phyloP scores from a whole-genome alignment of 2,113 vertebrate genomes.

The Suricata suricatta region DNA sequence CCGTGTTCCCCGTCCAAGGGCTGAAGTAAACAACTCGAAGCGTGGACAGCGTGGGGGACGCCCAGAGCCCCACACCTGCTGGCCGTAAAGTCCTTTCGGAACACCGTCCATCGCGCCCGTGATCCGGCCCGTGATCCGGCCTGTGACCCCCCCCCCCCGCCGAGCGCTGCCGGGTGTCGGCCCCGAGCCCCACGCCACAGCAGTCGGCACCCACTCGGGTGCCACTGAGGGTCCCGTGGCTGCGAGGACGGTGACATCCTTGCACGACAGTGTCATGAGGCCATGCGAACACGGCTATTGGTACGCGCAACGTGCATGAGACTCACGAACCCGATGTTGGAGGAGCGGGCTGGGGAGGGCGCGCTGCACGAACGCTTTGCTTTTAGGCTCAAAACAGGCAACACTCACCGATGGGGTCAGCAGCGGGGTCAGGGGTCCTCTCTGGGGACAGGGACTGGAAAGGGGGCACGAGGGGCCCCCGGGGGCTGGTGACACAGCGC shows the following conservation, averaged over 20 bases:
- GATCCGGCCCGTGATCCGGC: not conserved
- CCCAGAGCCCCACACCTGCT: not conserved
- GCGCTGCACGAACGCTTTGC: rapidly evolving
- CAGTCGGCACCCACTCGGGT: not conserved
- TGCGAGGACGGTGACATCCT: rapidly evolving
- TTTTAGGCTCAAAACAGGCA: not conserved
- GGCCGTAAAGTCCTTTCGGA: not conserved
- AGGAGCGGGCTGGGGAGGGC: rapidly evolving
- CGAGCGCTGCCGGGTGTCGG: rapidly evolving
- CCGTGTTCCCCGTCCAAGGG: rapidly evolving
- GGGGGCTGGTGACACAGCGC: not conserved
- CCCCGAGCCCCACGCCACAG: not conserved
- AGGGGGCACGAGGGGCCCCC: no score
- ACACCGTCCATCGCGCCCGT: no score
- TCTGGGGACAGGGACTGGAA: no score
- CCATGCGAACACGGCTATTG: no score
- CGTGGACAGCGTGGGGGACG: not conserved
- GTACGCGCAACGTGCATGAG: rapidly evolving
- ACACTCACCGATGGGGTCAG: not conserved
- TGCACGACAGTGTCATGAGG: rapidly evolving
- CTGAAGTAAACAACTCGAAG: not conserved
- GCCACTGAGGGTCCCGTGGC: not conserved
- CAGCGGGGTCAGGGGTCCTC: no score
- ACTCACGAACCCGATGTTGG: rapidly evolving
- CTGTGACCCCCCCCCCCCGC: not conserved